These are phyloP conservation scores for Odontocolon sp. DNA, from an alignment of 2,888 invertebrate species.

Conservation along the genomic window DNA sequence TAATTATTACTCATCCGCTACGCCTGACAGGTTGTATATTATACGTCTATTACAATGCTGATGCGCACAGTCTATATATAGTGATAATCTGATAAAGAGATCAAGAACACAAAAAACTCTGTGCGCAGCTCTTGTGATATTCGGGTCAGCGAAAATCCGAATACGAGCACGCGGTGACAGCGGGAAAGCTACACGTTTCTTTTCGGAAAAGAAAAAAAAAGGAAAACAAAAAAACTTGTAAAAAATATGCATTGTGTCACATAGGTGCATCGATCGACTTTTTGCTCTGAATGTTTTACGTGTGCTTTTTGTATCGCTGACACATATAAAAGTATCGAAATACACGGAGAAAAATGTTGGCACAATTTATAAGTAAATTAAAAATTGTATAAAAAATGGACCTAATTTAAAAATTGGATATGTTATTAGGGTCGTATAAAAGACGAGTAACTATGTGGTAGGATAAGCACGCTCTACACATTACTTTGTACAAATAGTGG, in stretches of 20 bases:
- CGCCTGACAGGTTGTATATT: constrained; percentile 45
- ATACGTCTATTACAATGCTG: constrained; percentile 49
- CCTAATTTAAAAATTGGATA: no score
- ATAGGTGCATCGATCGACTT: constrained; percentile 14
- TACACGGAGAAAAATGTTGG: no score
- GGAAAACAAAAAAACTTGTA: no score
- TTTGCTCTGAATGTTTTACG: constrained; percentile 18
- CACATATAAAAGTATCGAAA: no score
- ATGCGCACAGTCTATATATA: not conserved
- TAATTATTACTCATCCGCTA: constrained; percentile 48
- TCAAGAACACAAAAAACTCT: not conserved
- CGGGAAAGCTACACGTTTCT: not conserved
- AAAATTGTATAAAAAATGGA: no score
- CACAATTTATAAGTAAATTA: no score
- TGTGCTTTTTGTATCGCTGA: no score
- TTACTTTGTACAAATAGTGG: constrained; percentile 74
- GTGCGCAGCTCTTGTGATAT: not conserved
- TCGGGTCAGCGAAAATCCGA: constrained; percentile 30
- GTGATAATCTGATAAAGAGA: not conserved
- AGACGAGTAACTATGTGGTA: constrained; percentile 22
- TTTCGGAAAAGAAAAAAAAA: not conserved
- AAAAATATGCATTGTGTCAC: not conserved
- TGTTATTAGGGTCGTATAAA: no score
- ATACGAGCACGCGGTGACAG: not conserved
- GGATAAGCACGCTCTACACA: constrained; percentile 66